Evolutionary conservation across 2,797 vertebrate species (phyloP), one percentile per base, ranked within the genome.

Genomic region (Siniperca scherzeri): DNA sequence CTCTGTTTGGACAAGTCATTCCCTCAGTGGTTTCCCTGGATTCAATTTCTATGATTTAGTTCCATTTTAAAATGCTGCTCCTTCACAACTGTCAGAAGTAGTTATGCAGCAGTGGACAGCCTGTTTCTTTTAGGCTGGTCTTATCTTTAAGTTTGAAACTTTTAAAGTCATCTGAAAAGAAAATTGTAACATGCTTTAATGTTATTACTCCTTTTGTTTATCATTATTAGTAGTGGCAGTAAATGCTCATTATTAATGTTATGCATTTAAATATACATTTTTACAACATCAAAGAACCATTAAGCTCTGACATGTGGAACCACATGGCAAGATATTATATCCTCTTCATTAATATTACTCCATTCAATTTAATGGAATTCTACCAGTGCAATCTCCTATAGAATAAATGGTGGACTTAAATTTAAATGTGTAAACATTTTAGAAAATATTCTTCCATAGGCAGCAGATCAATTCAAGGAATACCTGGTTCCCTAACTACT

Each of bases 21-120:
- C 72, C 65, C 68, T 70, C 61, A 30, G 78, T 81, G 70, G 72
- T 78, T 84, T 86, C 74, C 52, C 38, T 52, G 44, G 76, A 90
- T 83, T 88, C 84, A 87, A 77, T 95, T 94, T 88, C 73, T 86
- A n/a, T 78, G 78, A 93, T 93, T 93, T 93, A 74, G 82, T 91
- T 91, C 78, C 78, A 83, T 78, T 90, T 80, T 85, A 85, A 86
- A 91, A 78, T 25, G 87, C 66, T 74, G 74, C 77, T 84, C 76
- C 88, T 78, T 92, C 89, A 76, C 74, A 91, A 81, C 83, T 92
- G 94, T 94, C 93, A 91, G 53, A 80, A 69, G 56, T 25, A 44
- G 68, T 94, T 92, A 88, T 61, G 50, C 67, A 78, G 21, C 42
- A 52, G 70, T 38, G n/a, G 72, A 57, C 46, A 50, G 12, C 2